A percentile compares a stretch with the other conserved stretches of the same genome.
These are phyloP conservation scores for Orthosia incerta DNA, from an alignment of 2,888 invertebrate species.

Conservation along the genomic window DNA sequence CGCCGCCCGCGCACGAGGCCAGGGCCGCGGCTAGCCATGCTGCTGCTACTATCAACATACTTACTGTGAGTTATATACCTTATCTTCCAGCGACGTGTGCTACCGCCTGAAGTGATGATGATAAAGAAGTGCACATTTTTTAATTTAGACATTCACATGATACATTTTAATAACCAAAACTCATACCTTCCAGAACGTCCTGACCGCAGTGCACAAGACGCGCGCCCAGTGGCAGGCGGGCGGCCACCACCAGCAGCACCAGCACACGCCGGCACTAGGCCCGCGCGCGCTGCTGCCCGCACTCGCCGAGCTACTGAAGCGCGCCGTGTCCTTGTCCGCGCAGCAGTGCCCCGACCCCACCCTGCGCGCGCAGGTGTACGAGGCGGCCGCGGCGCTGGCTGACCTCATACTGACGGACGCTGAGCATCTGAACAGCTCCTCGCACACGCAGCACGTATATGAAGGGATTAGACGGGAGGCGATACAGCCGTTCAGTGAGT, in stretches of 20 bases:
- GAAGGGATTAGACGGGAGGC: conserved; percentile 92
- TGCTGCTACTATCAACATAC: conserved; percentile 58
- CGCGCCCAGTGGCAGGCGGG: conserved; percentile 69
- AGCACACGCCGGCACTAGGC: conserved; percentile 70
- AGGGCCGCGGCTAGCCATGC: conserved; percentile 51
- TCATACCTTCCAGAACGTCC: background rate
- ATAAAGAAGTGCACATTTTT: too few relatives aligned
- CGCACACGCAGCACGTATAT: conserved; percentile 86
- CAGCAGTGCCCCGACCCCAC: conserved; percentile 90
- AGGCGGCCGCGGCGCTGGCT: conserved; percentile 80
- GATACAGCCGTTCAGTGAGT: conserved; percentile 93
- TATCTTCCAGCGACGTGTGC: too few relatives aligned
- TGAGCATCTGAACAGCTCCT: conserved; percentile 51
- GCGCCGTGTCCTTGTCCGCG: conserved; percentile 74
- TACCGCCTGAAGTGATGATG: too few relatives aligned
- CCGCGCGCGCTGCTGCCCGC: conserved; percentile 74
- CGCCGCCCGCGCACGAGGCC: conserved; percentile 59
- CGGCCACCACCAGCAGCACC: conserved; percentile 88
- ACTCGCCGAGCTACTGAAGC: conserved; percentile 64
- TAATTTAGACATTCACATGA: too few relatives aligned
- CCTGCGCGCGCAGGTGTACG: conserved; percentile 83
- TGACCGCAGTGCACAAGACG: background rate
- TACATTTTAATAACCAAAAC: too few relatives aligned
- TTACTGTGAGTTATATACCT: conserved; percentile 26
- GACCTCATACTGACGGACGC: conserved; percentile 75